Evolutionary conservation across 2,888 invertebrate species (phyloP).

Genomic region (Icerya purchasi): DNA sequence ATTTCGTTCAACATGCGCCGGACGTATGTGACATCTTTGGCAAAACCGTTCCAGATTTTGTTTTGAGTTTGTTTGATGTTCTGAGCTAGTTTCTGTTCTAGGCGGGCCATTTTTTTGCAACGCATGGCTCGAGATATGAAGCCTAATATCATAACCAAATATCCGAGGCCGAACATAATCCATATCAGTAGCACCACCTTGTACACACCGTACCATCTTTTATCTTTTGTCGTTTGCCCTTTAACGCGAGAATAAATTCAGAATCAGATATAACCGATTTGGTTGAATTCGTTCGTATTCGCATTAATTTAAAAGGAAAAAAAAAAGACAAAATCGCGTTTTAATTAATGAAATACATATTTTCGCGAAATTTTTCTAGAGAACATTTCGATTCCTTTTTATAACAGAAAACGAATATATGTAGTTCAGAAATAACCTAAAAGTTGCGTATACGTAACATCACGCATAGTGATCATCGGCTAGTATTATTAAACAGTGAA

Average conservation of each 20-base stretch:
- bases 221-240: slow-evolving; percentile 19
- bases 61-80: slow-evolving; percentile 59
- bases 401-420: too few relatives aligned
- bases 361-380: too few relatives aligned
- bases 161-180: slow-evolving; percentile 81
- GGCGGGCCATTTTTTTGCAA: slow-evolving; percentile 46
- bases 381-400: too few relatives aligned
- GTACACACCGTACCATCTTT: slow-evolving; percentile 37
- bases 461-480: too few relatives aligned
- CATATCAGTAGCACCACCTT: slow-evolving; percentile 62
- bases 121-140: slow-evolving; percentile 58
- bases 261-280: too few relatives aligned
- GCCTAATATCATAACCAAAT: slow-evolving; percentile 70
- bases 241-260: not conserved
- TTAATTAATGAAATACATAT: too few relatives aligned
- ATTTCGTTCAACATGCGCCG: slow-evolving; percentile 58
- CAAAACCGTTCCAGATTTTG: slow-evolving; percentile 52
- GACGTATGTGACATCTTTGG: slow-evolving; percentile 48
- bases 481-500: too few relatives aligned
- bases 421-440: too few relatives aligned
- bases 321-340: too few relatives aligned
- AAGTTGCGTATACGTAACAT: too few relatives aligned
- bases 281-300: too few relatives aligned
- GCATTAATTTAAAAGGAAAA: too few relatives aligned
- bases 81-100: slow-evolving; percentile 53